Base-by-base conservation (phyloP, 92 coral and sea anemone species). In the Diadumene lineata region DNA sequence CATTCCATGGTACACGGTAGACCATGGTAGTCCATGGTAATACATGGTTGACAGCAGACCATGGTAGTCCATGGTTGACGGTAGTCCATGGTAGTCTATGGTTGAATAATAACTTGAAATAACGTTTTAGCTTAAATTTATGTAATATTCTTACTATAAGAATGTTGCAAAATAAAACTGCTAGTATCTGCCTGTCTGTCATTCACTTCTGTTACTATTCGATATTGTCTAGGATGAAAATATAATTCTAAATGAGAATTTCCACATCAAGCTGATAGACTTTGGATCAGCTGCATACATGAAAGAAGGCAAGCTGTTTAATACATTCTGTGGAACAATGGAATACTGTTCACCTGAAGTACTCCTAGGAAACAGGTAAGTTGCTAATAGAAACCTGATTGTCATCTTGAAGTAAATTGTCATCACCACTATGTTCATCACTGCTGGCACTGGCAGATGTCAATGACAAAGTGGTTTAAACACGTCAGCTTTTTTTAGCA, bases 331-430 rank as follows among this genome's bases (percentile, higher is more conserved):
- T 73, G 98, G 98, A 1, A 94, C 98, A 34, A 94, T 94, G 98
- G 98, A 94, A 68, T 94, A 91, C 81, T 94, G 98, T 75, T 91
- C 97, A 48, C 98, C 98, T 16, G 98, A 94, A 61, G 98, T 94
- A 0, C 82, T 94, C 24, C 83, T 91, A 56, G 98, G 98, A 74
- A 94, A 94, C 64, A 94, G 82, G 98, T 94, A 51, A 73, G 93
- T 79, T 13, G 19, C 21, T 2, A 11, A n/a, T 23, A 17, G 23
- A 38, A 18, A 1, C 6, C n/a, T 72, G 30, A 31, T 19, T 8
- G 60, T 11, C 29, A 11, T 33, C 64, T 27, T 24, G 19, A 11
- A 11, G 28, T 6, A 38, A 4, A 6, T 38, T 6, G 48, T 38
- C 48, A n/a, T n/a, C n/a, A n/a, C n/a, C n/a, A n/a, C n/a, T n/a